Base-by-base conservation (phyloP, 2,797 vertebrate species). In the Lacerta agilis region DNA sequence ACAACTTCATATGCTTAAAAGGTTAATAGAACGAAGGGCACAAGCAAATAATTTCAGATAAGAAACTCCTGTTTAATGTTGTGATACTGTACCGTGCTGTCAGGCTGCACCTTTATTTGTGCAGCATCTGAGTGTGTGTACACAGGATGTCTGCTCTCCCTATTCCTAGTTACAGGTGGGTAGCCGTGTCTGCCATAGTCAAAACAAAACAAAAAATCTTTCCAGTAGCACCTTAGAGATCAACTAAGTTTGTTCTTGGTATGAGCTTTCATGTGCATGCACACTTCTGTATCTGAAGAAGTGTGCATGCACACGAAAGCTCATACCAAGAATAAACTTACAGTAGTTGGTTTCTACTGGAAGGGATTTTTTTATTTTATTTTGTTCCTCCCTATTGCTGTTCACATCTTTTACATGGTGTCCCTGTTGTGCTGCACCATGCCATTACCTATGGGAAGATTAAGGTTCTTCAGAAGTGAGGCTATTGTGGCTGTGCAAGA, bases 391-490 rank as follows among this genome's bases (percentile, higher is more conserved):
- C 33, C 23, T 9, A 2, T 79, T 29, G 43, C 11, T 58, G 13
- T 8, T 13, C 17, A 13, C 41, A 80, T 13, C 11, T 76, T 83
- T 66, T 87, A 67, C 15, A 82, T 41, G 84, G 67, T 2, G 69
- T 77, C 73, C 58, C 82, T 76, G 82, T 20, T 0, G 1, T 3
- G 0, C 20, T 78, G 9, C 86, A 11, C 8, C 27, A 25, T 79
- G 45, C 15, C 64, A 90, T 7, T 87, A 13, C 1, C 1, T 67
- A 1, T 0, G 0, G 33, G 8, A 9, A 3, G 2, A 1, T 36
- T 38, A 90, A 38, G 43, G 5, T 79, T 80, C n/a, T 78, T 83
- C 86, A 49, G n/a, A 49, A n/a, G n/a, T 69, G n/a, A 86, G 69
- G 23, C 13, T 55, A 43, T 10, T 43, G 23, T 79, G 36, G 41